These are phyloP conservation scores for Mylabris sibirica DNA, from an alignment of 2,888 invertebrate genomes.

Conservation along the genomic window DNA sequence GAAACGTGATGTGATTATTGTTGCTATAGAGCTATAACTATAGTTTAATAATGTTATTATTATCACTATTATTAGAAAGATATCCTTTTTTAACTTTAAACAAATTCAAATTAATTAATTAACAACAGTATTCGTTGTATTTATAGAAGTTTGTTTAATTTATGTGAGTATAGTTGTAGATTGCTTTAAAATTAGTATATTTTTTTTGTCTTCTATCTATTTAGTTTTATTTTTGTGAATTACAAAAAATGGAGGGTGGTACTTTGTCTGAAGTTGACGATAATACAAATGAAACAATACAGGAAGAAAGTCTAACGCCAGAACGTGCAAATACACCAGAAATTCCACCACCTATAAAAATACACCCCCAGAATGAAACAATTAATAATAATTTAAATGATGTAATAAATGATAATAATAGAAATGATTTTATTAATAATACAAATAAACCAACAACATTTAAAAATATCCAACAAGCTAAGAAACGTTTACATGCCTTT, in stretches of 20 bases:
- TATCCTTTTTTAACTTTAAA: not conserved
- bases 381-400: not conserved
- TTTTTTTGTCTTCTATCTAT: not conserved
- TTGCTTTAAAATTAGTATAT: not conserved
- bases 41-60: not conserved
- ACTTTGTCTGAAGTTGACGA: not conserved
- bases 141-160: not conserved
- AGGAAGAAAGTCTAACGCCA: not conserved
- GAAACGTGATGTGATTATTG: not conserved
- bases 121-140: not conserved
- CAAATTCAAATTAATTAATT: not conserved
- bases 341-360: not conserved
- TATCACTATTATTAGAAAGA: not conserved
- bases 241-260: slow-evolving; percentile 23
- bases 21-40: not conserved
- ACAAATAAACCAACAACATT: slow-evolving; percentile 40
- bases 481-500: slow-evolving; percentile 56
- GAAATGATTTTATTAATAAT: slow-evolving; percentile 21
- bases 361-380: not conserved
- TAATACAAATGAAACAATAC: not conserved
- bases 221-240: not conserved
- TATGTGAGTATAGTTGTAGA: not conserved
- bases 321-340: not conserved
- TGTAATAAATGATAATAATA: slow-evolving; percentile 16
- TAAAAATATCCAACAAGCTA: slow-evolving; percentile 50